Evolutionary conservation across 2,113 vertebrate species (phyloP).

Genomic region (Cyanoramphus novaezelandiae): DNA sequence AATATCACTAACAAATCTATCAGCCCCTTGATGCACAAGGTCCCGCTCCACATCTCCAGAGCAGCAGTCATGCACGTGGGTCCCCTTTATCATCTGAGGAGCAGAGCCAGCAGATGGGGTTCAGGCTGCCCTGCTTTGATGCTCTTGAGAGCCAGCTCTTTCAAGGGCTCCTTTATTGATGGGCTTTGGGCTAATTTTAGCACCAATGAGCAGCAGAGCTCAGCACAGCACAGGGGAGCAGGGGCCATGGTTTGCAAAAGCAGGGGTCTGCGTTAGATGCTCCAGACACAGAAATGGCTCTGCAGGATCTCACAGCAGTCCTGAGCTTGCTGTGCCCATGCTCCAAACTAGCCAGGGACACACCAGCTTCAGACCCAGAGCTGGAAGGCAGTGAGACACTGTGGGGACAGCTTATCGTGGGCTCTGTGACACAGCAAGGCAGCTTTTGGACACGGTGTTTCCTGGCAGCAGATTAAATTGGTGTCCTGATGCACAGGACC

Average conservation of each 20-base stretch:
- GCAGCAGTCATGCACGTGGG: not conserved
- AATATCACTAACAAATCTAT: slow-evolving; percentile 25
- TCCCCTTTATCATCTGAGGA: not conserved
- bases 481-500: not conserved
- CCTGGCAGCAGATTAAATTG: not conserved
- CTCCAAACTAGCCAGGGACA: not conserved
- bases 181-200: not conserved
- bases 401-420: not conserved
- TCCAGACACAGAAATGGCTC: not conserved
- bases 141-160: not conserved
- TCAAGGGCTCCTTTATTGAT: not conserved
- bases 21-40: not conserved
- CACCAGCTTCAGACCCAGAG: not conserved
- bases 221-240: not conserved
- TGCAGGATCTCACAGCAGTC: fast-evolving
- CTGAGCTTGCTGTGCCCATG: not conserved
- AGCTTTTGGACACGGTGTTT: not conserved
- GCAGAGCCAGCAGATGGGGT: not conserved
- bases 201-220: not conserved
- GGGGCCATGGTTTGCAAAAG: not conserved
- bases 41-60: not conserved
- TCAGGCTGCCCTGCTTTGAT: not conserved
- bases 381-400: not conserved
- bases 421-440: not conserved
- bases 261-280: not conserved